These are phyloP conservation scores for Ibidorhyncha struthersii DNA, from an alignment of 2,113 vertebrate genomes.

Conservation along the genomic window DNA sequence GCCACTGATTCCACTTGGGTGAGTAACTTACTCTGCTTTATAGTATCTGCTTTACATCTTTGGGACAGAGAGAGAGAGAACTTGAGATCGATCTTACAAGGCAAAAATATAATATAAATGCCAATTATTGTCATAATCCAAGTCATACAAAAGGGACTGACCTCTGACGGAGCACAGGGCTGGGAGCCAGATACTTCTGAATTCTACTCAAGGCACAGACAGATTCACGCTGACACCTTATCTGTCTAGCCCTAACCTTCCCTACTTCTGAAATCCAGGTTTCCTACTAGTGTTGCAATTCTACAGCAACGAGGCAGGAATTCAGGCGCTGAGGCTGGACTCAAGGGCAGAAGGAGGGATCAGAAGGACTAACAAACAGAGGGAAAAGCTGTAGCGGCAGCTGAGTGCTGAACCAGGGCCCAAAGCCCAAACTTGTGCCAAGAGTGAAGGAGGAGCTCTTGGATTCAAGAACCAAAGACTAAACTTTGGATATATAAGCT, in stretches of 20 bases:
- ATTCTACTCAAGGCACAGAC: conserved; percentile 5
- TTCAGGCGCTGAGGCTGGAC: background rate
- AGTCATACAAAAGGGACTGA: conserved; percentile 38
- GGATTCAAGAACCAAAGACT: background rate
- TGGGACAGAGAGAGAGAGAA: conserved; percentile 1
- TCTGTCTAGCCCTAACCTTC: conserved; percentile 46
- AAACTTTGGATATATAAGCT: background rate
- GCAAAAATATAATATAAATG: conserved; percentile 42
- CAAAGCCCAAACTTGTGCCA: background rate
- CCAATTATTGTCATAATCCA: conserved; percentile 55
- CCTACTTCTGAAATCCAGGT: background rate
- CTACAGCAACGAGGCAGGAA: background rate
- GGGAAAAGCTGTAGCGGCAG: background rate
- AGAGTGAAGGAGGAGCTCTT: background rate
- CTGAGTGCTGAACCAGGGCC: background rate
- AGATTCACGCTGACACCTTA: conserved; percentile 1
- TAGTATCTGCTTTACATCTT: background rate
- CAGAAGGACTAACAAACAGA: background rate
- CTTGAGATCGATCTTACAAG: conserved; percentile 31
- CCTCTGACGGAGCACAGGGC: conserved; percentile 64
- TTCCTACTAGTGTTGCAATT: background rate
- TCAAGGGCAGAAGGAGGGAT: conserved; percentile 4
- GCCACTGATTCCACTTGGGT: background rate
- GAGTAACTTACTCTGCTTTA: background rate
- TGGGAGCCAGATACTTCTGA: conserved; percentile 19